phyloP scores from a whole-genome alignment of 2,113 vertebrate genomes.

The Brachyhypopomus occidentalis region DNA sequence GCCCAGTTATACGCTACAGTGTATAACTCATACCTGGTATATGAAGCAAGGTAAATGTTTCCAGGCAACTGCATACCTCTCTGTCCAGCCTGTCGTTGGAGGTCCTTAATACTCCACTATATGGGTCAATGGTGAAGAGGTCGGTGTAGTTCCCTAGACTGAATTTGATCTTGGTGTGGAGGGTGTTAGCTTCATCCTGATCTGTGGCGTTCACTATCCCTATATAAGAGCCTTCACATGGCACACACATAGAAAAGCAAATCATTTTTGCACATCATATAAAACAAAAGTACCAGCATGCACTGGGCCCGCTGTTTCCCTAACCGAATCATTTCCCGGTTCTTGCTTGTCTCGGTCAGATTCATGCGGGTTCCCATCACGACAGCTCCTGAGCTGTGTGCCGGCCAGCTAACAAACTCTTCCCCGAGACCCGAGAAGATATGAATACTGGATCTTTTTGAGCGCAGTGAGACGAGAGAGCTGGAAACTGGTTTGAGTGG shows the following conservation, averaged over 20 bases:
- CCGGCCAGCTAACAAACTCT: too few species aligned
- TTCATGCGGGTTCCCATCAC: too few species aligned
- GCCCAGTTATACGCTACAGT: too few species aligned
- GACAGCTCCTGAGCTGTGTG: too few species aligned
- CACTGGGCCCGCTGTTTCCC: neutral
- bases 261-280: neutral
- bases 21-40: too few species aligned
- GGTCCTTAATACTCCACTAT: conserved; percentile 71
- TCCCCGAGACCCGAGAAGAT: too few species aligned
- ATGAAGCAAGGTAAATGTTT: neutral
- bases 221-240: conserved; percentile 70
- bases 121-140: conserved; percentile 71
- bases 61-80: conserved; percentile 74
- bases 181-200: conserved; percentile 73
- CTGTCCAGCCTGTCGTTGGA: conserved; percentile 71
- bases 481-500: too few species aligned
- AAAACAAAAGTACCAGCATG: neutral
- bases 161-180: conserved; percentile 75
- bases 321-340: neutral
- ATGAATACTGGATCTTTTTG: neutral
- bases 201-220: conserved; percentile 79
- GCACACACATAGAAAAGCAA: conserved; percentile 10
- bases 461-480: too few species aligned
- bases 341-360: too few species aligned
- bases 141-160: conserved; percentile 66